phyloP scores from a whole-genome alignment of 2,797 vertebrate species.

The Antrozous pallidus region DNA sequence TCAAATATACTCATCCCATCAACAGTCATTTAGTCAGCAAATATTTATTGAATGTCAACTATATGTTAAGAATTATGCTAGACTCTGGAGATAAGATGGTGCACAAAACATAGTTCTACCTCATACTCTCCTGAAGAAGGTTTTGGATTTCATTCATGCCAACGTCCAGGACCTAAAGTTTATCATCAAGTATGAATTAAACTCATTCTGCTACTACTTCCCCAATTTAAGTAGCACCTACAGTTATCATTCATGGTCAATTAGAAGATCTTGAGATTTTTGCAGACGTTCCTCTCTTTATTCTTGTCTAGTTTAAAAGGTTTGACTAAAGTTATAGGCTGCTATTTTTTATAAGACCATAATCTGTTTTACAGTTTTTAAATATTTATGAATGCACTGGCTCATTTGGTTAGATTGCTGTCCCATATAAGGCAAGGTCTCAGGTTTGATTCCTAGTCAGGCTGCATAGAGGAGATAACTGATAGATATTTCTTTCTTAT shows the following conservation, averaged over 20 bases:
- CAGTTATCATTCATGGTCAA: neutral
- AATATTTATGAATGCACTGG: neutral
- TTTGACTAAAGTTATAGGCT: neutral
- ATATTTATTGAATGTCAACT: neutral
- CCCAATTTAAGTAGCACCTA: neutral
- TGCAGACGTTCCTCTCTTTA: neutral
- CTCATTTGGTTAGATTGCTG: neutral
- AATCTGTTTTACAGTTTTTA: neutral
- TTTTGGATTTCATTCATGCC: neutral
- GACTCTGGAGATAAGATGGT: neutral
- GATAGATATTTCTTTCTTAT: neutral
- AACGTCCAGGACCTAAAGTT: neutral
- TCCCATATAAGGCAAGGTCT: neutral
- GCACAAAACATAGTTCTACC: neutral
- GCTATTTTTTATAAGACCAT: neutral
- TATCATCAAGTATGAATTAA: neutral
- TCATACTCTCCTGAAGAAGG: neutral
- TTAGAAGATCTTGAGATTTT: neutral
- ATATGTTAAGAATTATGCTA: neutral
- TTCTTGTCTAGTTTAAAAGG: neutral
- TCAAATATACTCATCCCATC: neutral
- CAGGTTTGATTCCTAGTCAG: neutral
- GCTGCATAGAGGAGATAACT: neutral
- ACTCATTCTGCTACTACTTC: neutral
- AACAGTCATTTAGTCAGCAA: neutral